These are phyloP conservation scores for Porites australiensis DNA, from an alignment of 64 coral and sea anemone species.

Conservation along the genomic window DNA sequence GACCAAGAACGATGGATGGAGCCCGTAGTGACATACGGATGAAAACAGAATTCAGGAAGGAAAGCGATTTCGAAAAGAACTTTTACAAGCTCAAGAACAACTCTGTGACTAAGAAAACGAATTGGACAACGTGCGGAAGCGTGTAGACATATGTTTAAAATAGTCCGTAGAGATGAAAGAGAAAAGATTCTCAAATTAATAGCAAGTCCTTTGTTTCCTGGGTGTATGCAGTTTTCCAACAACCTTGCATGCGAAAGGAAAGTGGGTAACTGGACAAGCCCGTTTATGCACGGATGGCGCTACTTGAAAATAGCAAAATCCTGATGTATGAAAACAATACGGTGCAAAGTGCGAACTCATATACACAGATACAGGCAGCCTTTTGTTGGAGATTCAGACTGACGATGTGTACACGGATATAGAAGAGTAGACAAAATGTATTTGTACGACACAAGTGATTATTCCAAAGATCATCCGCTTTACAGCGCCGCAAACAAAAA, in stretches of 20 bases:
- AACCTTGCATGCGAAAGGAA: constrained; percentile 25
- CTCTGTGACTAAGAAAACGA: too few species aligned
- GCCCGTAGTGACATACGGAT: background rate
- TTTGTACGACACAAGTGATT: constrained; percentile 12
- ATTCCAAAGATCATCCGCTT: background rate
- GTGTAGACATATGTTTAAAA: background rate
- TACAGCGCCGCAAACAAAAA: background rate
- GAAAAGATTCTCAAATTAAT: too few species aligned
- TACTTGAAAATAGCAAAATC: background rate
- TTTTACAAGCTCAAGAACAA: too few species aligned
- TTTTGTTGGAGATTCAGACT: background rate
- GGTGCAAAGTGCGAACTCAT: background rate
- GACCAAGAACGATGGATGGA: background rate
- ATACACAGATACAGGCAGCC: background rate
- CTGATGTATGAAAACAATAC: constrained; percentile 30
- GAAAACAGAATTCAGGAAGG: too few species aligned
- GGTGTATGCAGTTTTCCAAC: background rate
- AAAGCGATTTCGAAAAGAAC: too few species aligned
- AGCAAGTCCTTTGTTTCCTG: too few species aligned
- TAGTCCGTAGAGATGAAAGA: too few species aligned
- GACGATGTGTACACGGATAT: constrained; percentile 29
- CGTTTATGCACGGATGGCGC: background rate
- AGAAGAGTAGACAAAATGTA: background rate
- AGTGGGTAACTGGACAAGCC: background rate
- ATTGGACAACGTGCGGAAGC: too few species aligned